Evolutionary conservation across 2,888 invertebrate species (phyloP), one percentile per base, ranked within the genome.

Genomic region (Sphecodes monilicornis): DNA sequence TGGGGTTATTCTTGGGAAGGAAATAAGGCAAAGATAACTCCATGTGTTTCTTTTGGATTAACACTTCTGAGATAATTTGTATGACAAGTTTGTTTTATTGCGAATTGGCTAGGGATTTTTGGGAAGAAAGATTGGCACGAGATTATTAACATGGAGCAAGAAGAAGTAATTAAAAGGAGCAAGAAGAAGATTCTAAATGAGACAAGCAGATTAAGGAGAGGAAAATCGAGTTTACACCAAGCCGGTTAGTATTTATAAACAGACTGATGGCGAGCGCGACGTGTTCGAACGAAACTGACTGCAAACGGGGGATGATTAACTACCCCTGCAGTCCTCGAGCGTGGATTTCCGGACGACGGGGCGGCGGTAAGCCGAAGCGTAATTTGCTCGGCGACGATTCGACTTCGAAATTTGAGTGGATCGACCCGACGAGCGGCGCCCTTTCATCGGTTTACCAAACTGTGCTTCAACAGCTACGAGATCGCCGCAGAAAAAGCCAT

Each of bases 401-500:
- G 72, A 76, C 70, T 76, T 69, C 66, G 73, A 68, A 69, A 76
- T 46, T 46, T 39, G 66, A 22, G 43, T 69, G 43, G 50, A 78
- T 78, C 80, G 54, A 41, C 76, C 22, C 50, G 50, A 50, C 50
- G 22, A 10, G 18, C 50, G 22, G 22, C 22, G 50, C 22, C 81
- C 88, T 90, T 89, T 89, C 86, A 90, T 86, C 90, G 86, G n/a
- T 78, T 84, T 70, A 57, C 82, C 85, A 85, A 84, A 71, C 81
- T 87, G 81, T 86, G 79, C 68, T 78, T 85, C 87, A 77, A 87
- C 84, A 16, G 6, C 60, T 26, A 11, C 57, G 57, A 57, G 26
- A 57, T n/a, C n/a, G 26, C 26, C 22, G 13, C 57, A 26, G 22
- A 57, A 57, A 57, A 57, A 57, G 26, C 50, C 50, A 50, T 50